A percentile compares a stretch with the other conserved stretches of the same genome.
Conservation (phyloP, 2,888 invertebrate genomes). For the Carterocephalus palaemon region DNA sequence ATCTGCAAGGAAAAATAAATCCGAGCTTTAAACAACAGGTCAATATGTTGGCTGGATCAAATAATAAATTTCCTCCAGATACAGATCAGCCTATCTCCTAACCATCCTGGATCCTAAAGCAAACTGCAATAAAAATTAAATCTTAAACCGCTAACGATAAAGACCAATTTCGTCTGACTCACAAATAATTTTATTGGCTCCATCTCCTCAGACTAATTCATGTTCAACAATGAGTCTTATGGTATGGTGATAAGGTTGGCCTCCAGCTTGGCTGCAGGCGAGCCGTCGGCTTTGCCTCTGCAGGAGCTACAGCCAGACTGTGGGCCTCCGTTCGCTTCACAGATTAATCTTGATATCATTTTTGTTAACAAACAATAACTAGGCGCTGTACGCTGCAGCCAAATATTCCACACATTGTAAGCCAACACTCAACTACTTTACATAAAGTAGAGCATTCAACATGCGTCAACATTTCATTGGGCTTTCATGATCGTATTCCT, state of each 20-base stretch:
- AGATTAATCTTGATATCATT: slow-evolving; percentile 20
- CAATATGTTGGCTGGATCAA: slow-evolving; percentile 20
- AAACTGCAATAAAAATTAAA: too few relatives aligned
- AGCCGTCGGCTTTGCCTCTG: neutral
- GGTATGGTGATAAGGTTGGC: neutral
- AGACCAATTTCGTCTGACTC: too few relatives aligned
- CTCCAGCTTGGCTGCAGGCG: neutral
- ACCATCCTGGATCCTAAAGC: slow-evolving; percentile 5
- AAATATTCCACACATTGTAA: too few relatives aligned
- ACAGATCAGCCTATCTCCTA: slow-evolving; percentile 13
- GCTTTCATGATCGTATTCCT: too few relatives aligned
- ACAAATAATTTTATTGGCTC: too few relatives aligned
- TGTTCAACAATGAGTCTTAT: slow-evolving; percentile 3
- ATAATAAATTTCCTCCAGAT: slow-evolving; percentile 21
- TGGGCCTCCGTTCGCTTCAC: slow-evolving; percentile 14
- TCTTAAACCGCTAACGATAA: too few relatives aligned
- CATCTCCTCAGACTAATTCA: too few relatives aligned
- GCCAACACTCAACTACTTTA: too few relatives aligned
- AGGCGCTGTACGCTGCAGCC: neutral
- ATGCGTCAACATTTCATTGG: too few relatives aligned
- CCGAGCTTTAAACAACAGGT: slow-evolving; percentile 12
- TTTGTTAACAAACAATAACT: slow-evolving; percentile 5
- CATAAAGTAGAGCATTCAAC: neutral
- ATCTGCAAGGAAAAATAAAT: slow-evolving; percentile 8
- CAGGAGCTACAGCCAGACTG: slow-evolving; percentile 5